These are phyloP conservation scores for Eretmocerus hayati DNA, from an alignment of 2,888 invertebrate species.

Conservation along the genomic window DNA sequence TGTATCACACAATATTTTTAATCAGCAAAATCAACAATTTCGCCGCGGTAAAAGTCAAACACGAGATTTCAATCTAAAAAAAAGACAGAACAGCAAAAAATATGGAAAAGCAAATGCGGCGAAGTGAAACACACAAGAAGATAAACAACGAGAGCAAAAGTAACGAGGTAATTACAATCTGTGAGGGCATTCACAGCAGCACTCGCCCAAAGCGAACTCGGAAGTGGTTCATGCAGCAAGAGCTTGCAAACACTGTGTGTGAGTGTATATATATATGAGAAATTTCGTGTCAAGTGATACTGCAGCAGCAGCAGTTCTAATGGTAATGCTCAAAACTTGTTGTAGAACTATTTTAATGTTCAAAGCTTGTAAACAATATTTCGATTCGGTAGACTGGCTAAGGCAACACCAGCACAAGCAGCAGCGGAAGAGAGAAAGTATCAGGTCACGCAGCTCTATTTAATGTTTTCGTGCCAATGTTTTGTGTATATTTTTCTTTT, in stretches of 20 bases:
- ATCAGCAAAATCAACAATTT: too few species aligned
- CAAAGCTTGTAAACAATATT: background rate
- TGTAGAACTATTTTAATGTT: slow-evolving; percentile 4
- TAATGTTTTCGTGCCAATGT: too few species aligned
- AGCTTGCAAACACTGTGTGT: background rate
- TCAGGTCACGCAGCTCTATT: too few species aligned
- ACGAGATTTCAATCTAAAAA: too few species aligned
- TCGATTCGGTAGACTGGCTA: too few species aligned
- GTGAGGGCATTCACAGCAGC: background rate
- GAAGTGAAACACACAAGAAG: background rate
- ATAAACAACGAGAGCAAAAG: slow-evolving; percentile 5
- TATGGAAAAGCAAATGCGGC: background rate
- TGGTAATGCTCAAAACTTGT: background rate
- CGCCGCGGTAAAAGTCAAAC: too few species aligned
- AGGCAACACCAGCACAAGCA: too few species aligned
- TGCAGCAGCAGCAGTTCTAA: background rate
- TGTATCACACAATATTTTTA: too few species aligned
- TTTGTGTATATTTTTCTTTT: too few species aligned
- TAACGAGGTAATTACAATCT: slow-evolving; percentile 19
- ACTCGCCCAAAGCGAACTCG: background rate
- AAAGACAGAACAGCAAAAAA: too few species aligned
- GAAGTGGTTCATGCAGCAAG: too few species aligned
- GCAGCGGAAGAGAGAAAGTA: too few species aligned
- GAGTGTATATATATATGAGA: background rate
- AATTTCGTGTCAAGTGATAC: slow-evolving; percentile 14